Conservation (phyloP, 1,140 invertebrate genomes). For the Drosophila quadrilineata region DNA sequence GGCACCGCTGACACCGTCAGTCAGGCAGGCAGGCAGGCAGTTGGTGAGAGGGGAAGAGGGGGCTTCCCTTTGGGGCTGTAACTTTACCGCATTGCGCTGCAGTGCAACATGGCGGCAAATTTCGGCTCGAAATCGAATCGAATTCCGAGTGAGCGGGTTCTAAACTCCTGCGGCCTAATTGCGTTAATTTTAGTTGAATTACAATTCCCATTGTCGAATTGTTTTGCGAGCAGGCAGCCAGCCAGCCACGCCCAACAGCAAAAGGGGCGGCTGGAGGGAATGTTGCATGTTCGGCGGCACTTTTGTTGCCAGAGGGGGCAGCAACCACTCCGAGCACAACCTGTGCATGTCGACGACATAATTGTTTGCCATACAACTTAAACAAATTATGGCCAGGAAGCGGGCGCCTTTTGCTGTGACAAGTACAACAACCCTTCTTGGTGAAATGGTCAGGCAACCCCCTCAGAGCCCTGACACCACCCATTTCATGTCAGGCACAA, state of each 20-base stretch:
- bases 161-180: conserved; percentile 63
- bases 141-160: too few relatives aligned
- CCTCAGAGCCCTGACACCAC: too few relatives aligned
- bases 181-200: conserved; percentile 71
- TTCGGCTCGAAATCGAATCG: conserved; percentile 45
- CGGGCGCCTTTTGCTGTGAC: conserved; percentile 20
- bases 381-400: conserved; percentile 48
- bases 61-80: background rate
- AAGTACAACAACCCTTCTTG: conserved; percentile 46
- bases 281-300: conserved; percentile 66
- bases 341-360: conserved; percentile 69
- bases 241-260: conserved; percentile 16
- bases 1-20: background rate
- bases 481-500: too few relatives aligned
- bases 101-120: conserved; percentile 24
- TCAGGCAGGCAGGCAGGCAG: background rate
- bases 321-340: conserved; percentile 1
- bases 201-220: conserved; percentile 53
- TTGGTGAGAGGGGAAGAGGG: background rate
- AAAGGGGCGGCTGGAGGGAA: background rate
- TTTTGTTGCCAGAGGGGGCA: conserved; percentile 32
- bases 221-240: conserved; percentile 41
- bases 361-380: conserved; percentile 63
- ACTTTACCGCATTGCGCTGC: conserved; percentile 31
- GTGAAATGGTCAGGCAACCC: too few relatives aligned